Conservation (phyloP, 2,888 invertebrate genomes). For the Heliconius ethilla region DNA sequence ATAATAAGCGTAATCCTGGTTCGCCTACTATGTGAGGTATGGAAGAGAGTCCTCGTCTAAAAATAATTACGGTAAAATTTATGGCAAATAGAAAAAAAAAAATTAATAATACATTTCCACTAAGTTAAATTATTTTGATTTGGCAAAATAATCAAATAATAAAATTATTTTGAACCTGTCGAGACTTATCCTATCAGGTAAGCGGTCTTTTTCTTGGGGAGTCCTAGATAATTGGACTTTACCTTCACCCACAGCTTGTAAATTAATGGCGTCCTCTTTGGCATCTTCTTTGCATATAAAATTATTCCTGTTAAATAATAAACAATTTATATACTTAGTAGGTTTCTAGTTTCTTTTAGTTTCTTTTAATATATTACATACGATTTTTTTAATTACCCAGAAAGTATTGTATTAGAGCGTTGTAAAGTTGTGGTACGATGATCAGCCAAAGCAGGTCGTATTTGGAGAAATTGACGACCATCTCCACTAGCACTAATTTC, state of each 20-base stretch:
- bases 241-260: conserved; percentile 85
- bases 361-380: not conserved
- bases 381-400: conserved; percentile 58
- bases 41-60: conserved; percentile 88
- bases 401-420: conserved; percentile 79
- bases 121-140: not conserved
- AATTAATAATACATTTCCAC: not conserved
- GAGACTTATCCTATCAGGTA: conserved; percentile 93
- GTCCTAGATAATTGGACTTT: conserved; percentile 86
- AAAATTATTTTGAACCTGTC: conserved; percentile 81
- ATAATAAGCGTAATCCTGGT: conserved; percentile 89
- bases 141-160: not conserved
- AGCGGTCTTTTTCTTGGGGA: conserved; percentile 89
- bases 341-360: not conserved
- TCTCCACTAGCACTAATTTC: conserved; percentile 68
- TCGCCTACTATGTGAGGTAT: conserved; percentile 92
- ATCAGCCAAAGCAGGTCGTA: conserved; percentile 74
- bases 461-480: conserved; percentile 72
- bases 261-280: conserved; percentile 68
- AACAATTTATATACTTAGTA: not conserved
- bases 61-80: conserved; percentile 38
- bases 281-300: conserved; percentile 60
- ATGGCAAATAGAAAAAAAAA: not conserved
- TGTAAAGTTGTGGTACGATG: conserved; percentile 60
- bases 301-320: conserved; percentile 49